These are phyloP conservation scores for Xestia sexstrigata DNA, from an alignment of 2,888 invertebrate species.

Conservation along the genomic window DNA sequence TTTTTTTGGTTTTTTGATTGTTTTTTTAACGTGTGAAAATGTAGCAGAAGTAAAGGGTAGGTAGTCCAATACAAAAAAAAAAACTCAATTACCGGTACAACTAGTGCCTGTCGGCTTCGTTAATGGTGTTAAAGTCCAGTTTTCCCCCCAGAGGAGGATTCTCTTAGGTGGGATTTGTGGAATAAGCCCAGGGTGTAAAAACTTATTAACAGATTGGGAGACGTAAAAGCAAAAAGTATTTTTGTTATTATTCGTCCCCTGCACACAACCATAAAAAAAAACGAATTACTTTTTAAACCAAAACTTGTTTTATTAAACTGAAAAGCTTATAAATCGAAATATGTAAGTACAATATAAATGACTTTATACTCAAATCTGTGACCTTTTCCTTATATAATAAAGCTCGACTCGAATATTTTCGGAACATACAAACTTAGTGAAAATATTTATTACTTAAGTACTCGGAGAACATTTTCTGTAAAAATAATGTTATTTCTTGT, in stretches of 20 bases:
- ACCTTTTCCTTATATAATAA: neutral
- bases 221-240: neutral
- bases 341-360: neutral
- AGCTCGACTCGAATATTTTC: neutral
- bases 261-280: too few species aligned
- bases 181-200: too few species aligned
- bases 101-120: neutral
- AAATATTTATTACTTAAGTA: slow-evolving; percentile 3
- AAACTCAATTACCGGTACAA: neutral
- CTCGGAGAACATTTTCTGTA: neutral
- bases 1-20: too few species aligned
- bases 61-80: neutral
- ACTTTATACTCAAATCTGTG: neutral
- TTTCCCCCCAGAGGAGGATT: too few species aligned
- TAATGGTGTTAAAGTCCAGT: too few species aligned
- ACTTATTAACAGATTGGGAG: neutral
- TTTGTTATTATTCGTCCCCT: too few species aligned
- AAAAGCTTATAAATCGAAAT: neutral
- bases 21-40: too few species aligned
- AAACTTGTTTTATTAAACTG: too few species aligned
- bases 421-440: neutral
- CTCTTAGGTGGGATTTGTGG: too few species aligned
- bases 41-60: too few species aligned
- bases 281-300: too few species aligned
- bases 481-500: neutral